phyloP scores from a whole-genome alignment of 2,113 vertebrate genomes.

The Herpetotheres cachinnans region DNA sequence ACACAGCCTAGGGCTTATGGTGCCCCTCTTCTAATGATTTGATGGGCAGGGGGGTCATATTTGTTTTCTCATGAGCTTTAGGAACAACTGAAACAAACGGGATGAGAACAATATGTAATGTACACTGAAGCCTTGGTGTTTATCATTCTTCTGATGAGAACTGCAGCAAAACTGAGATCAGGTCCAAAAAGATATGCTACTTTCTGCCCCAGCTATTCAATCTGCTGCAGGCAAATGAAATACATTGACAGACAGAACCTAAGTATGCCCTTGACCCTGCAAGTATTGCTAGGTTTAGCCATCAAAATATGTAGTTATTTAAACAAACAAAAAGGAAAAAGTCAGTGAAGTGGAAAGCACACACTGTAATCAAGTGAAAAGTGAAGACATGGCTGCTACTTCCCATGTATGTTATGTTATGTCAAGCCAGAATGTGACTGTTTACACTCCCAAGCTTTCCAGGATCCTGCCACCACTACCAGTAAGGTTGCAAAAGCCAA shows the following conservation, averaged over 20 bases:
- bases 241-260: not conserved
- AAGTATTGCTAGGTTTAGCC: not conserved
- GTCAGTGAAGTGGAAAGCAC: not conserved
- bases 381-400: not conserved
- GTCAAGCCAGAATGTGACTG: not conserved
- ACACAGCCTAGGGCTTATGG: not conserved
- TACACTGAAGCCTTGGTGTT: not conserved
- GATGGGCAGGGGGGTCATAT: not conserved
- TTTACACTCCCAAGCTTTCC: not conserved
- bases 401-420: not conserved
- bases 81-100: not conserved
- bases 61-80: not conserved
- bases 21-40: not conserved
- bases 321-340: not conserved
- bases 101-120: not conserved
- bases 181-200: not conserved
- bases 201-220: not conserved
- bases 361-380: not conserved
- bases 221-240: not conserved
- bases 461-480: not conserved
- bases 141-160: not conserved
- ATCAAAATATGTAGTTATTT: not conserved
- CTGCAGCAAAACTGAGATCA: not conserved
- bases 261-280: not conserved
- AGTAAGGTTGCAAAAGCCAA: not conserved